Evolutionary conservation across 1,140 invertebrate genomes (phyloP).

Genomic region (Leucophenga varia): DNA sequence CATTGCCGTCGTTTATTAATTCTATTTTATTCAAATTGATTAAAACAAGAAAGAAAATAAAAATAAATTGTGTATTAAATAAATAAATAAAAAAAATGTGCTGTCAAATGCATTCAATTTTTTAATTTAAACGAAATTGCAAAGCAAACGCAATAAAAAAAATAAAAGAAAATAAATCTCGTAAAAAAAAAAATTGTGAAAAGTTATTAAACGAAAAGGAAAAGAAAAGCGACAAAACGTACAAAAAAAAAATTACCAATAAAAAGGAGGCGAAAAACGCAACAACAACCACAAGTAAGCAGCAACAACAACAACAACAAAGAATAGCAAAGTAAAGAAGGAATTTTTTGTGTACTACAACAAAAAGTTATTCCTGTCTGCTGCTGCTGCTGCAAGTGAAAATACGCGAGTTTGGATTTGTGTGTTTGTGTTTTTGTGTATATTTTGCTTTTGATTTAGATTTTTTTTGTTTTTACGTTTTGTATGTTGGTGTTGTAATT

Average conservation of each 20-base stretch:
- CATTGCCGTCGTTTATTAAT: too few species aligned
- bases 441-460: too few species aligned
- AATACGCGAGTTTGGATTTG: neutral
- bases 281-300: too few species aligned
- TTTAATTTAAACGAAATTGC: too few species aligned
- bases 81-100: conserved; percentile 16
- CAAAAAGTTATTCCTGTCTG: conserved; percentile 19
- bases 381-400: conserved; percentile 16
- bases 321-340: conserved; percentile 29
- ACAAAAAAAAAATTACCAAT: conserved; percentile 13
- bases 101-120: too few species aligned
- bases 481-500: conserved; percentile 7
- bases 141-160: too few species aligned
- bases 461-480: too few species aligned
- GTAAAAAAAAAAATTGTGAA: conserved; percentile 8
- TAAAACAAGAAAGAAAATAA: conserved; percentile 11
- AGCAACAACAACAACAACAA: too few species aligned
- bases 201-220: too few species aligned
- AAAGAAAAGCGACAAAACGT: conserved; percentile 23
- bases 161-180: conserved; percentile 25
- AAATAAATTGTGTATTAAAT: conserved; percentile 2
- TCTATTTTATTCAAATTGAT: too few species aligned
- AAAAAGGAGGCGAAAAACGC: conserved; percentile 29
- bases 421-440: conserved; percentile 10
- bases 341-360: conserved; percentile 40